A percentile compares a stretch with the other conserved stretches of the same genome.
Evolutionary conservation across 2,797 vertebrate genomes (phyloP).

Genomic region (Eremophila alpestris): DNA sequence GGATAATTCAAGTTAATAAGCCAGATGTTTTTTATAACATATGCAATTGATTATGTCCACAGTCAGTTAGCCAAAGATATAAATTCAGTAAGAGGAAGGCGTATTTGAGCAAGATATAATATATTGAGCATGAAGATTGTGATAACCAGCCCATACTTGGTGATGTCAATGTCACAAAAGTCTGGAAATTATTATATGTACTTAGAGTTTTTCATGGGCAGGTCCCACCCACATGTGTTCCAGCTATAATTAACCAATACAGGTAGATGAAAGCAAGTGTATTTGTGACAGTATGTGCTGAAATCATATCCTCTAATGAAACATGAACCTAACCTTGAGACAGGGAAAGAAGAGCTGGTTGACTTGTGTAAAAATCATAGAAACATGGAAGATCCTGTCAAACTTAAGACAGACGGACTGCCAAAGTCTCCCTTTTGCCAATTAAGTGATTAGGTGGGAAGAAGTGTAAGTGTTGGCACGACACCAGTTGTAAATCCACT

Average conservation of each 20-base stretch:
- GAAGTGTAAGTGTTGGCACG: rapidly evolving
- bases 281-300: background rate
- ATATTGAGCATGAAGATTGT: background rate
- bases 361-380: background rate
- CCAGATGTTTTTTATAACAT: background rate
- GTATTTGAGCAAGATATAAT: background rate
- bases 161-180: background rate
- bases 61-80: background rate
- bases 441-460: background rate
- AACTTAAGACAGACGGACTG: background rate
- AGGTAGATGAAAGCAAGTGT: background rate
- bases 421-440: background rate
- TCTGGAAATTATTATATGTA: background rate
- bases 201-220: background rate
- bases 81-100: background rate
- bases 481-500: background rate
- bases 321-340: background rate
- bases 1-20: background rate
- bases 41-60: background rate
- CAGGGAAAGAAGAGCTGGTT: background rate
- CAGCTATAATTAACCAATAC: background rate
- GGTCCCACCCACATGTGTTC: background rate
- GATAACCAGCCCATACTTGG: background rate
- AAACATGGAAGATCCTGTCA: background rate
- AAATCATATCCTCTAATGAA: background rate